Evolutionary conservation across 2,888 invertebrate species (phyloP).

Genomic region (Tridacna crocea): DNA sequence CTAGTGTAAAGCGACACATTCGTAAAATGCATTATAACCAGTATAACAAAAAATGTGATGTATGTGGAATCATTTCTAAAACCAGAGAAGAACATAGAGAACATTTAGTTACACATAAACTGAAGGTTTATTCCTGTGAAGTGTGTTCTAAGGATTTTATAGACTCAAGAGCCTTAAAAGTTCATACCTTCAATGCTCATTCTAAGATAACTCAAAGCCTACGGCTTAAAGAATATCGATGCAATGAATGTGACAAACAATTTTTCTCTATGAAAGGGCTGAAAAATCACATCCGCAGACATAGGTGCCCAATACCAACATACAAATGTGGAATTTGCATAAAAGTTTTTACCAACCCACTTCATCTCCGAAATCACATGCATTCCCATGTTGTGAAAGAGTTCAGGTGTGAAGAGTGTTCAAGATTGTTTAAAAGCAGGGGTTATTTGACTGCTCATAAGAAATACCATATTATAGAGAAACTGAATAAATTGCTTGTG

Average conservation of each 20-base stretch:
- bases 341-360: slow-evolving; percentile 37
- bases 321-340: slow-evolving; percentile 57
- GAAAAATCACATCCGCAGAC: slow-evolving; percentile 57
- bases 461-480: slow-evolving; percentile 59
- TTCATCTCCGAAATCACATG: slow-evolving; percentile 51
- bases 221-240: slow-evolving; percentile 50
- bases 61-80: slow-evolving; percentile 56
- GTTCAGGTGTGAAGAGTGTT: slow-evolving; percentile 48
- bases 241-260: slow-evolving; percentile 58
- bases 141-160: slow-evolving; percentile 58
- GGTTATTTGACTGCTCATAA: slow-evolving; percentile 50
- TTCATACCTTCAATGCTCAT: slow-evolving; percentile 62
- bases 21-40: slow-evolving; percentile 63
- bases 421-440: slow-evolving; percentile 47
- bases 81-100: slow-evolving; percentile 57
- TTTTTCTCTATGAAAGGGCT: slow-evolving; percentile 62
- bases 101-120: slow-evolving; percentile 53
- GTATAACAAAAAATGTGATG: slow-evolving; percentile 61
- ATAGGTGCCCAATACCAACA: slow-evolving; percentile 40
- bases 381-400: slow-evolving; percentile 51
- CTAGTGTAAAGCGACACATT: slow-evolving; percentile 61
- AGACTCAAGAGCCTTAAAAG: slow-evolving; percentile 56
- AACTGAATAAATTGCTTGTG: slow-evolving; percentile 38
- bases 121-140: slow-evolving; percentile 54
- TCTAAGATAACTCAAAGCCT: slow-evolving; percentile 50